Evolutionary conservation across 2,888 invertebrate genomes (phyloP), one percentile per base, ranked within the genome.

Genomic region (Lepetodrilus schrolli): DNA sequence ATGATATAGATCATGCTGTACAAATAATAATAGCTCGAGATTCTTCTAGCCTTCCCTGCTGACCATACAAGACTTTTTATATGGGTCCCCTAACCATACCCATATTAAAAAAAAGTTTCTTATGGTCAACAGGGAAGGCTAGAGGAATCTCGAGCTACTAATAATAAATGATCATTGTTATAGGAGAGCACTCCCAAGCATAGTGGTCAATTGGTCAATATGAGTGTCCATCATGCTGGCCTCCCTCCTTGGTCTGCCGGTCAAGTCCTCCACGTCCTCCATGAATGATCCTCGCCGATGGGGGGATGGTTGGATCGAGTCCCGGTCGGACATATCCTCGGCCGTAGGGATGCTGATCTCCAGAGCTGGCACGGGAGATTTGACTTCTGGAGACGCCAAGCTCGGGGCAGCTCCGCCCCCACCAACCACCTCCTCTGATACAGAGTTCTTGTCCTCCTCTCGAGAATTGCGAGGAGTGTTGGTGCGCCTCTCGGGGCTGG

Each of bases 261-360:
- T 77, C 58, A 76, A 37, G 3, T 58, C 71, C n/a, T 73, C 74
- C 20, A 38, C 73, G 26, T 72, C 70, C 5, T 73, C 58, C n/a
- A 21, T 5, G 10, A 23, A 47, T 0, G 68, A 68, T 2, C 21
- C 26, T 10, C 23, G 38, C 8, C 66, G 17, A 1, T 21, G n/a
- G 2, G 51, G 34, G 0, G 71, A 68, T 2, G 72, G 72, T 1
- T 51, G 68, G 5, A 47, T 20, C 4, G 83, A 83, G 47, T 83
- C 84, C 4, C 81, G 77, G 37, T 84, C 85, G 26, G 83, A 81
- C 71, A 82, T 78, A n/a, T 79, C 78, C 51, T 84, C 86, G 5
- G 82, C 87, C 37, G 87, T 87, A 4, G 87, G 87, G 49, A 87
- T 87, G 70, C 80, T 87, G 48, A 87, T 85, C 30, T 84, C 82